Evolutionary conservation across 2,888 invertebrate genomes (phyloP), one percentile per base, ranked within the genome.

Genomic region (Brachylomia viminalis): DNA sequence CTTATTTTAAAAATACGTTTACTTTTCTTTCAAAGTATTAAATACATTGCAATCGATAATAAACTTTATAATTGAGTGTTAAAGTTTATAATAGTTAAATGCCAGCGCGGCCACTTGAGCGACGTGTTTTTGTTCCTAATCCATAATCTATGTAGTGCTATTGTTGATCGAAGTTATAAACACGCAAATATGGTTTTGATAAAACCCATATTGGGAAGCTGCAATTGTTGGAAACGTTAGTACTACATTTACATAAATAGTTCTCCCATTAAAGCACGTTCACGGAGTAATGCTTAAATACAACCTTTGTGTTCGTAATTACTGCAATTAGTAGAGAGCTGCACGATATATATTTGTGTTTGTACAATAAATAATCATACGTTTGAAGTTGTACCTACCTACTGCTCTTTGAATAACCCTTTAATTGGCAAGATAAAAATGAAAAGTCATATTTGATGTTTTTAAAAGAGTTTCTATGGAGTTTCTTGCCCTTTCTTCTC

Each of bases 261-360:
- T 74, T 64, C 27, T 59, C 38, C 45, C 52, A 47, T 61, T 45
- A 62, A 59, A 64, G 70, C 68, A 79, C 70, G 59, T 64, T 75
- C 75, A 47, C 54, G 15, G 5, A 49, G 58, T 27, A 59, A 47
- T 47, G 61, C 27, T 33, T 38, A 69, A 52, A 77, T 66, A 30
- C 65, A 66, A 38, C 47, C 27, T 49, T 77, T 58, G 66, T 49
- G 61, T 75, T 66, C 10, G 27, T 80, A 77, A 83, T 74, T 75
- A 79, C 71, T 38, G 66, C 72, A 83, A 80, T 83, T 74, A 74
- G 77, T 59, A n/a, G 42, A 54, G 23, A 68, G 45, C 66, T 54
- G 82, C 54, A 75, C 45, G n/a, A 42, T 61, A 68, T 72, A 42
- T 61, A 68, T 72, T 69, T 67, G 59, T 75, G 47, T 70, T 72